Conservation (phyloP, 2,113 vertebrate genomes). For the Stomatorhinus ivindoensis region DNA sequence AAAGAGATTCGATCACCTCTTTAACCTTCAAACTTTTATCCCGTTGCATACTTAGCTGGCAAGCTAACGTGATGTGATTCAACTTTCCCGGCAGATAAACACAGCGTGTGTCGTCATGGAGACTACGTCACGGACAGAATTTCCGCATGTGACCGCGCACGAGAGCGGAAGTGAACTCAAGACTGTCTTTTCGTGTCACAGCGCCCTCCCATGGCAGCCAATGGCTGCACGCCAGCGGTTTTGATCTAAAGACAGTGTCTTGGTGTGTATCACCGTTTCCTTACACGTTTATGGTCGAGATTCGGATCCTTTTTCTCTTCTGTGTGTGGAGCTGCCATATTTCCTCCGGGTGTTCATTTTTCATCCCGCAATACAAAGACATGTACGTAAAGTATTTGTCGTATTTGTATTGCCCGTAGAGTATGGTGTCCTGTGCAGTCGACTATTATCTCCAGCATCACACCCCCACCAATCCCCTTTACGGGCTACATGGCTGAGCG, state of each 20-base stretch:
- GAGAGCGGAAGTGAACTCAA: not conserved
- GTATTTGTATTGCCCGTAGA: not conserved
- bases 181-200: not conserved
- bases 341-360: not conserved
- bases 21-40: conserved; percentile 46
- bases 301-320: not conserved
- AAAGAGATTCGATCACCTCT: conserved; percentile 50
- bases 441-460: not conserved
- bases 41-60: conserved; percentile 20
- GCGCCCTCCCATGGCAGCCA: not conserved
- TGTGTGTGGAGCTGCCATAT: not conserved
- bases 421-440: not conserved
- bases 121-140: not conserved
- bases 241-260: not conserved
- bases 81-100: conserved; percentile 29
- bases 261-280: not conserved
- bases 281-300: not conserved
- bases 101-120: conserved; percentile 21
- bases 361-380: not conserved
- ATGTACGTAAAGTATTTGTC: not conserved
- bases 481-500: not conserved
- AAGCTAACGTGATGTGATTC: not conserved
- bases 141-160: not conserved
- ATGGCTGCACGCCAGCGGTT: not conserved
- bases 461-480: not conserved